A percentile compares a stretch with the other conserved stretches of the same genome.
Evolutionary conservation across 2,113 vertebrate genomes (phyloP).

Genomic region (Pachypanchax playfairii): DNA sequence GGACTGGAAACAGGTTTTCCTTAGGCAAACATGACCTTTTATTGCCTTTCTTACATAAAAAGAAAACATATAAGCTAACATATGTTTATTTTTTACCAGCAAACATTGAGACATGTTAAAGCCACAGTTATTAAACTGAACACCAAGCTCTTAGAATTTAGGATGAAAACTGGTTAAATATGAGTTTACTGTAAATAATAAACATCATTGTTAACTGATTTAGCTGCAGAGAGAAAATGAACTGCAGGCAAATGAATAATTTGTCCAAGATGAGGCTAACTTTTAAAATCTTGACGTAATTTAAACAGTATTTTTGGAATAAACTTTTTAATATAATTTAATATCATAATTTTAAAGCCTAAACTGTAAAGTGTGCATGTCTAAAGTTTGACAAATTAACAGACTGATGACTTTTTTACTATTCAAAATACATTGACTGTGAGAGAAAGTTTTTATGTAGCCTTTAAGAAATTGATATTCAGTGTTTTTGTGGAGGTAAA

Average conservation of each 20-base stretch:
- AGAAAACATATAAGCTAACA: not conserved
- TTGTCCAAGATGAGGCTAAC: not conserved
- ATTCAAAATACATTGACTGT: too few relatives aligned
- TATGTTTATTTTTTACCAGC: not conserved
- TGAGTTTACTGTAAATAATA: not conserved
- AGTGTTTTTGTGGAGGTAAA: too few relatives aligned
- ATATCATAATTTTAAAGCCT: too few relatives aligned
- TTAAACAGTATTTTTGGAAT: too few relatives aligned
- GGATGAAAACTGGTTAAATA: not conserved
- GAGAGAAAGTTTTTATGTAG: too few relatives aligned
- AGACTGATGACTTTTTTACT: too few relatives aligned
- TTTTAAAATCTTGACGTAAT: too few relatives aligned
- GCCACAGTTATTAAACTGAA: not conserved
- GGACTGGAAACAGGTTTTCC: not conserved
- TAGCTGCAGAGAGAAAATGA: not conserved
- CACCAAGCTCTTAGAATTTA: not conserved
- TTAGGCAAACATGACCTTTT: not conserved
- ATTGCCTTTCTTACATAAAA: too few relatives aligned
- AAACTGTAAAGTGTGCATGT: too few relatives aligned
- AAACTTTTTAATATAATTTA: too few relatives aligned
- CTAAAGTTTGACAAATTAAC: not conserved
- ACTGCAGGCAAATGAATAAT: not conserved
- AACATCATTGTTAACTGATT: not conserved
- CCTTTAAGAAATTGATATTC: too few relatives aligned
- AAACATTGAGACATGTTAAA: constrained; percentile 1